Evolutionary conservation across 2,888 invertebrate species (phyloP), one percentile per base, ranked within the genome.

Genomic region (Elysia crispata): DNA sequence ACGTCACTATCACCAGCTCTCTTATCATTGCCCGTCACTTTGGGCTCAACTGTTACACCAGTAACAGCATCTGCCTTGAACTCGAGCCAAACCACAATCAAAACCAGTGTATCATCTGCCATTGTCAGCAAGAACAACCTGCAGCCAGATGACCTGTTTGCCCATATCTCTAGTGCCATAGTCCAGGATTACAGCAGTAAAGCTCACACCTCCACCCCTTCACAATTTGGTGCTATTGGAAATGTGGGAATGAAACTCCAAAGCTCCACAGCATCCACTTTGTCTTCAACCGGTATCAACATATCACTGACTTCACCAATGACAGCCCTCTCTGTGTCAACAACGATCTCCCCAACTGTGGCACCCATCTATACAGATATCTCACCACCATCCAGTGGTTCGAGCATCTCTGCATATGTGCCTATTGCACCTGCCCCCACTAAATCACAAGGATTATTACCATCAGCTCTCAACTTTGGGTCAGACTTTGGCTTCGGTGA

Each of bases 381-480:
- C 41, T 41, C 41, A 41, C 41, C 41, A 41, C 41, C 41, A 41
- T 41, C 41, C 5, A 41, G 41, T 11, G 41, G 41, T 11, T 41
- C 41, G 11, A 31, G 23, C 13, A 20, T 66, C 0, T 74, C 73
- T 23, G 13, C 30, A 31, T 79, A 79, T n/a, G 33, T 79, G 25
- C 79, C 80, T 49, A 80, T 80, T n/a, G 80, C 80, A 3, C 80
- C 80, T 18, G 80, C 80, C 41, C 80, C 80, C 13, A 23, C 75
- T 60, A 75, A 76, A 15, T 60, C 28, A 8, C 60, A 69, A 60
- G 41, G 49, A 5, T 64, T 78, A 3, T 66, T 73, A 23, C 41
- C 78, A 23, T 60, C 78, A 18, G 70, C 80, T 18, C n/a, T 67
- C 28, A 54, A 50, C 28, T 74, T 74, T 70, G 62, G 64, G 20